phyloP scores from a whole-genome alignment of 2,113 vertebrate species.

The Isichthys henryi region DNA sequence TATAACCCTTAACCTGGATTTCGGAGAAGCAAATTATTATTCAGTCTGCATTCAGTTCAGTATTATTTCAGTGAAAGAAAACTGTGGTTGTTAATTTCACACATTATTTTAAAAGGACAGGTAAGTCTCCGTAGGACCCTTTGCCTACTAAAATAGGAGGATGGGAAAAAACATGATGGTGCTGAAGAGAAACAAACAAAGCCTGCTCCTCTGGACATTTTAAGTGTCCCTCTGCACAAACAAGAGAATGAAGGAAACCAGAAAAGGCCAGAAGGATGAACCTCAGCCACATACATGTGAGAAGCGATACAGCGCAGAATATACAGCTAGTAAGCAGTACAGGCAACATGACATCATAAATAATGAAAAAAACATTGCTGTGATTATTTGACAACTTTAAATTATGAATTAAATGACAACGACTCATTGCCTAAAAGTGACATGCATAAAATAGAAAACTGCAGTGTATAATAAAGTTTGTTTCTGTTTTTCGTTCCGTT shows the following conservation, averaged over 20 bases:
- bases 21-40: slow-evolving; percentile 11
- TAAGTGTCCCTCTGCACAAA: background rate
- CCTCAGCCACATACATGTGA: too few relatives aligned
- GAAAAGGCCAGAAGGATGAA: background rate
- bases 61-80: background rate
- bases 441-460: background rate
- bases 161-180: background rate
- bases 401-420: background rate
- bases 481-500: background rate
- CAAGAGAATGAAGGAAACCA: background rate
- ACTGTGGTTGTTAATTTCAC: background rate
- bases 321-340: background rate
- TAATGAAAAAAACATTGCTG: background rate
- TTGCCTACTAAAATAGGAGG: background rate
- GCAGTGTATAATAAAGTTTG: background rate
- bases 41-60: background rate
- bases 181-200: background rate
- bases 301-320: background rate
- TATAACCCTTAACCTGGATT: slow-evolving; percentile 37
- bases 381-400: background rate
- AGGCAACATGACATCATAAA: background rate
- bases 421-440: background rate
- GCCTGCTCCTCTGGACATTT: background rate
- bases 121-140: background rate
- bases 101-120: background rate